phyloP scores from a whole-genome alignment of 2,113 vertebrate genomes.

The Morone chrysops region DNA sequence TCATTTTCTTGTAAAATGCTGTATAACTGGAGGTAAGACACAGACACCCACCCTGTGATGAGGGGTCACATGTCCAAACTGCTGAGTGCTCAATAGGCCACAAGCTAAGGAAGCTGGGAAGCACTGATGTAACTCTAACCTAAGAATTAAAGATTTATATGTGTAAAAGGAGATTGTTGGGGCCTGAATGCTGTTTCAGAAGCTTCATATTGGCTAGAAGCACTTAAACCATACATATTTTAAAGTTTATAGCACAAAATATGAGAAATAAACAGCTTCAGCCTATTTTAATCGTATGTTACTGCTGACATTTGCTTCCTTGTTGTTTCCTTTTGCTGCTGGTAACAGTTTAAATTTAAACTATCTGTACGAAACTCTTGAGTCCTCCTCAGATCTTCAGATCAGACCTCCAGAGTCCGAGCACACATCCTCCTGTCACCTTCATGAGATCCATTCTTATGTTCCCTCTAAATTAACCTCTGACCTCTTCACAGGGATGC shows the following conservation, averaged over 20 bases:
- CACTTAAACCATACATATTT: not conserved
- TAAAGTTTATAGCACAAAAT: not conserved
- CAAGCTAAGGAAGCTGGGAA: not conserved
- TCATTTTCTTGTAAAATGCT: not conserved
- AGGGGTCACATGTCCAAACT: not conserved
- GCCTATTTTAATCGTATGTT: not conserved
- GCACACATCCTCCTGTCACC: conserved; percentile 33
- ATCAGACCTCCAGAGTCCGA: not conserved
- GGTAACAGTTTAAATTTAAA: not conserved
- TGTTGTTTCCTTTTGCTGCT: not conserved
- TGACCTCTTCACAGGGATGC: conserved; percentile 71
- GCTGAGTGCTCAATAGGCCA: not conserved
- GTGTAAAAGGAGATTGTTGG: not conserved
- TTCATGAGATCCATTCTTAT: not conserved
- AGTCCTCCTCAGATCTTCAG: not conserved
- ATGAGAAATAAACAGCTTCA: not conserved
- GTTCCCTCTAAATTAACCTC: conserved; percentile 52
- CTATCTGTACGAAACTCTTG: not conserved
- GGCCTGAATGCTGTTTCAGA: not conserved
- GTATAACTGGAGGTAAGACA: not conserved
- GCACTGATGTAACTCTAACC: not conserved
- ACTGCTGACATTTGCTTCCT: not conserved
- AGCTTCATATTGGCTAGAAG: not conserved
- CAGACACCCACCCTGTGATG: not conserved
- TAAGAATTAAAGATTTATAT: not conserved